Evolutionary conservation across 2,797 vertebrate species (phyloP).

Genomic region (Lemur catta): DNA sequence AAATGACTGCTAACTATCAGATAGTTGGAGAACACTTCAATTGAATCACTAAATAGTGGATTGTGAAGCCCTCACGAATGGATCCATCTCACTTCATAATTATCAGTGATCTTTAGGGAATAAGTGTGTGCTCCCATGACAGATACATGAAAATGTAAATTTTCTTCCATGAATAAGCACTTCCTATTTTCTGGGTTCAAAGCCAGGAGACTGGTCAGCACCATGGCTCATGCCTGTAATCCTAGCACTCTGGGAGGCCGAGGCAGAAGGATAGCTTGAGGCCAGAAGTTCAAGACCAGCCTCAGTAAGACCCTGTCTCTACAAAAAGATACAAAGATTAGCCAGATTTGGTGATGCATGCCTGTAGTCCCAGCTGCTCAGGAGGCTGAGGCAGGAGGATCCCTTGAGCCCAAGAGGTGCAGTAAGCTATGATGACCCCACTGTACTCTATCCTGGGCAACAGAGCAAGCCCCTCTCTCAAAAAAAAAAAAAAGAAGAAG

Average conservation of each 20-base stretch:
- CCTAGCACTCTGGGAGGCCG: background rate
- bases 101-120: background rate
- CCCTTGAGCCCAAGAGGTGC: no score
- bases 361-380: no score
- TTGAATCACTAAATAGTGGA: background rate
- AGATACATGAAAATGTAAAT: background rate
- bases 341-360: no score
- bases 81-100: background rate
- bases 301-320: no score
- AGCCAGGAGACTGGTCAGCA: background rate
- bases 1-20: background rate
- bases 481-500: no score
- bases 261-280: background rate
- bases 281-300: no score
- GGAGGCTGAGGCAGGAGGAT: no score
- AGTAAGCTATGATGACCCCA: no score
- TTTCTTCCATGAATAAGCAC: background rate
- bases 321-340: no score
- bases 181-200: background rate
- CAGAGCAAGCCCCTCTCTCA: no score
- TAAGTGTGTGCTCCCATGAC: background rate
- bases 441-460: no score
- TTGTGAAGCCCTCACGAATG: background rate
- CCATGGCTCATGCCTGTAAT: background rate
- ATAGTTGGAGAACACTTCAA: background rate